These are phyloP conservation scores for Vimba vimba DNA, from an alignment of 2,113 vertebrate genomes.

Conservation along the genomic window DNA sequence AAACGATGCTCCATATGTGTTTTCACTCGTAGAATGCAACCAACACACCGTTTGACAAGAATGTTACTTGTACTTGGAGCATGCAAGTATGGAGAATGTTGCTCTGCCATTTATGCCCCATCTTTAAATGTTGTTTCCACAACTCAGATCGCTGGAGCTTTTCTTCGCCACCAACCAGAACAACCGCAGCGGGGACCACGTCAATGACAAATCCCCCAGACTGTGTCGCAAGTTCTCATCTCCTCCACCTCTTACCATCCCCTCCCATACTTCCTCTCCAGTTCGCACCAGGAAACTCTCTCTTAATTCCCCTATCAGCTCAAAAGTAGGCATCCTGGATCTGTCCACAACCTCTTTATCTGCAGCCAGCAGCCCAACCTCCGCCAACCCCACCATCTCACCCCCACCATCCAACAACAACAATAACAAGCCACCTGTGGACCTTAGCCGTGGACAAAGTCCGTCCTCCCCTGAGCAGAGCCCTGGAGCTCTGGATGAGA, in stretches of 20 bases:
- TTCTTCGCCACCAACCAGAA: constrained; percentile 95
- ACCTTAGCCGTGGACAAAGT: constrained; percentile 76
- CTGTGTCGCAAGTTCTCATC: constrained; percentile 96
- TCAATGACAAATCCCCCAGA: constrained; percentile 90
- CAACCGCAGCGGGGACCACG: constrained; percentile 81
- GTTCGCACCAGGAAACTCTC: constrained; percentile 91
- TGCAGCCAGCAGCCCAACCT: constrained; percentile 80
- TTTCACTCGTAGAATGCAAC: not conserved
- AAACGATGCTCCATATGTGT: not conserved
- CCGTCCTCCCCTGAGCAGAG: constrained; percentile 87
- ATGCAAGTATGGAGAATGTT: not conserved
- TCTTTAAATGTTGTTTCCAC: constrained; percentile 21
- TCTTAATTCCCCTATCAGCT: constrained; percentile 88
- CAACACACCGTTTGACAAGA: not conserved
- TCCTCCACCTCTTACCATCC: constrained; percentile 88
- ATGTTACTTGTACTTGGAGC: not conserved
- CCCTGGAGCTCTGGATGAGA: constrained; percentile 77
- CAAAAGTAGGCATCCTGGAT: constrained; percentile 86
- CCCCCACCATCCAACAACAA: constrained; percentile 74
- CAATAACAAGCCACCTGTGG: constrained; percentile 77
- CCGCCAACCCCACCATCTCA: constrained; percentile 76
- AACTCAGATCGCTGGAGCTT: constrained; percentile 89
- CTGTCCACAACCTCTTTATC: constrained; percentile 82
- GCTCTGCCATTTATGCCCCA: constrained; percentile 17
- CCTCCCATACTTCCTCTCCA: constrained; percentile 89